Base-by-base conservation (phyloP, 2,797 vertebrate species). In the Vipera latastei region DNA sequence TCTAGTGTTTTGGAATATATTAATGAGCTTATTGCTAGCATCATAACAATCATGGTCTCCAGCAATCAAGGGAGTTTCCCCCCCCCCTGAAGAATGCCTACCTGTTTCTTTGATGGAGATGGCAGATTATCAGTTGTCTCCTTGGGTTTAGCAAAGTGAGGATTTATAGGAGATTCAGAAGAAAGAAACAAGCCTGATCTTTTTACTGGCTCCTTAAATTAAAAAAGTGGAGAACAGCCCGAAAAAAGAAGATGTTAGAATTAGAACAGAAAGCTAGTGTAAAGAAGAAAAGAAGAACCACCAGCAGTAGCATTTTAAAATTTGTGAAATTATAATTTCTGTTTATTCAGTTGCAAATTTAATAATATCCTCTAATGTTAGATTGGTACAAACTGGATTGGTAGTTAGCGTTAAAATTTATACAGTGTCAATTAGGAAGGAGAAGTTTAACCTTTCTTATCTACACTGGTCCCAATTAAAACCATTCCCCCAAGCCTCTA, bases 21-120 rank as follows among this genome's bases (percentile, higher is more conserved):
- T 20, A 25, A 92, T 38, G 38, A 57, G 2, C 13, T 57, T 55
- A n/a, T 92, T 32, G 32, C 4, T 14, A 38, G 69, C 26, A 83
- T 56, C 48, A 65, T 25, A 20, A 20, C 56, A 93, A 93, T 0
- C 0, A 5, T 89, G 61, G 0, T 92, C 14, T 26, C 48, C 7
- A 85, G 51, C 44, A 92, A 22, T 14, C n/a, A 44, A 92, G 12
- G 28, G n/a, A 1, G 4, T 28, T 53, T 60, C 44, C 60, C 6
- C 73, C 61, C 44, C 0, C 13, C 13, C 13, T 0, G 11, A 92
- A 8, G 61, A 95, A 96, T 94, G 95, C 98, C 96, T 99, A 99
- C 99, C 99, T 99, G 98, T 95, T 96, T 98, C 97, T 98, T 98
- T 92, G 97, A 97, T 93, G 98, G 96, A 96, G 98, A 97, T 95